phyloP scores from a whole-genome alignment of 2,113 vertebrate genomes.

The Petromus typicus region DNA sequence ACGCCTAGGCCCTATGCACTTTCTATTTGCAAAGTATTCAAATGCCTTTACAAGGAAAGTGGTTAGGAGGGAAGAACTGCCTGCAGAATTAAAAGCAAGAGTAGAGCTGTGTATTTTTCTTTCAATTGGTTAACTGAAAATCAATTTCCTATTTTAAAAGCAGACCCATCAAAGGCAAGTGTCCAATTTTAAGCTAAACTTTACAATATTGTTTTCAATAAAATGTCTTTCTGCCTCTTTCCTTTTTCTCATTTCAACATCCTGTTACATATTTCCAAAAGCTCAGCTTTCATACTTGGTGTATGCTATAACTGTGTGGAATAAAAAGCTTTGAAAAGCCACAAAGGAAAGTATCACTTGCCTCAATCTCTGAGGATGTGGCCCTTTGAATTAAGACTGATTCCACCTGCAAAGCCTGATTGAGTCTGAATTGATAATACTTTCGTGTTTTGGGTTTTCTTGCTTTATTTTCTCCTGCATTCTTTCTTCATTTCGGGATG shows the following conservation, averaged over 20 bases:
- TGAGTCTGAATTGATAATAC: slow-evolving; percentile 69
- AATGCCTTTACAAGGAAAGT: slow-evolving; percentile 55
- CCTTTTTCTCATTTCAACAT: slow-evolving; percentile 70
- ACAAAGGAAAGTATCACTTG: slow-evolving; percentile 65
- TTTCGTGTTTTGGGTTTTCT: neutral
- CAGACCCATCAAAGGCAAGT: slow-evolving; percentile 75
- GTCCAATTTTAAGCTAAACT: slow-evolving; percentile 67
- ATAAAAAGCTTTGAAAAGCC: slow-evolving; percentile 62
- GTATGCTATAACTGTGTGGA: neutral
- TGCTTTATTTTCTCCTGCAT: slow-evolving; percentile 51
- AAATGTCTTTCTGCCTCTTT: slow-evolving; percentile 56
- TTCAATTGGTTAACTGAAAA: slow-evolving; percentile 79
- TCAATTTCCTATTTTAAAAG: slow-evolving; percentile 78
- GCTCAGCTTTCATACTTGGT: slow-evolving; percentile 40
- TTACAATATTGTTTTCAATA: slow-evolving; percentile 77
- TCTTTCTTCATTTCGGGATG: slow-evolving; percentile 70
- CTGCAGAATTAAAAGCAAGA: slow-evolving; percentile 59
- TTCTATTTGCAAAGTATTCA: slow-evolving; percentile 61
- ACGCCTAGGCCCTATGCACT: neutral
- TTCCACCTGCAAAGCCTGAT: slow-evolving; percentile 62
- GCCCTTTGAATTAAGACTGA: slow-evolving; percentile 73
- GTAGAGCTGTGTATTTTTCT: slow-evolving; percentile 32
- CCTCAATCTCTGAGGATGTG: slow-evolving; percentile 67
- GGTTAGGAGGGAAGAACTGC: slow-evolving; percentile 39
- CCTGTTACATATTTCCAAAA: slow-evolving; percentile 65